Percentiles rank a stretch among this genome's conserved stretches.
phyloP scores from a whole-genome alignment of 2,888 invertebrate genomes.

The Octonoba sinensis region DNA sequence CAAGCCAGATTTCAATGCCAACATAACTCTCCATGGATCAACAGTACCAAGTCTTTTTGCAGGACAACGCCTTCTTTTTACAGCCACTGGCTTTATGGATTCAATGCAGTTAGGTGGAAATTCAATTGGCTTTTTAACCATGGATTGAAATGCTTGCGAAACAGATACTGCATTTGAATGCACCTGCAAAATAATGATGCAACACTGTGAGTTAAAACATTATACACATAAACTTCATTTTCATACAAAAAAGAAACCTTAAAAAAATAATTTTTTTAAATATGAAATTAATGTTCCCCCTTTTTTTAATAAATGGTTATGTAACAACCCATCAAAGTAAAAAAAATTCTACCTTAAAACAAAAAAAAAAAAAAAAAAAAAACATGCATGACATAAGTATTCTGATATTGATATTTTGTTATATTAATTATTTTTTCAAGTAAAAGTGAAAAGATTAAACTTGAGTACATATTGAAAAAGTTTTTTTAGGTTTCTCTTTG shows the following conservation, averaged over 20 bases:
- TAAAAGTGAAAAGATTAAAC: too few relatives aligned
- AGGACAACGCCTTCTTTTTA: slow-evolving; percentile 86
- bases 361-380: too few relatives aligned
- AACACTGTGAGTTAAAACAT: background rate
- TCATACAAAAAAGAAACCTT: background rate
- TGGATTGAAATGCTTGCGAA: slow-evolving; percentile 23
- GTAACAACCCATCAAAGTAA: too few relatives aligned
- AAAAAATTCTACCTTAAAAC: too few relatives aligned
- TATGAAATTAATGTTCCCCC: too few relatives aligned
- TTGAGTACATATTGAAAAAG: background rate
- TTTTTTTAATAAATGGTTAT: too few relatives aligned
- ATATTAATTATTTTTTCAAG: too few relatives aligned
- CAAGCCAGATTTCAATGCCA: slow-evolving; percentile 96
- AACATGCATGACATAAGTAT: too few relatives aligned
- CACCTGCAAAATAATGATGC: slow-evolving; percentile 32
- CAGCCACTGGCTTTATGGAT: slow-evolving; percentile 88
- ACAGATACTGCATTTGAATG: slow-evolving; percentile 27
- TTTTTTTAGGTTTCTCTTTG: too few relatives aligned
- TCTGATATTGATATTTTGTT: too few relatives aligned
- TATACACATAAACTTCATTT: background rate
- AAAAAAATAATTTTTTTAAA: background rate
- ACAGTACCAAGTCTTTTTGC: slow-evolving; percentile 89
- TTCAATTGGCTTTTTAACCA: slow-evolving; percentile 80
- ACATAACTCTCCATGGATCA: slow-evolving; percentile 97
- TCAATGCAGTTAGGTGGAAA: slow-evolving; percentile 96